Conservation (phyloP, 2,113 vertebrate species). For the Forbesichthys papilliferus region DNA sequence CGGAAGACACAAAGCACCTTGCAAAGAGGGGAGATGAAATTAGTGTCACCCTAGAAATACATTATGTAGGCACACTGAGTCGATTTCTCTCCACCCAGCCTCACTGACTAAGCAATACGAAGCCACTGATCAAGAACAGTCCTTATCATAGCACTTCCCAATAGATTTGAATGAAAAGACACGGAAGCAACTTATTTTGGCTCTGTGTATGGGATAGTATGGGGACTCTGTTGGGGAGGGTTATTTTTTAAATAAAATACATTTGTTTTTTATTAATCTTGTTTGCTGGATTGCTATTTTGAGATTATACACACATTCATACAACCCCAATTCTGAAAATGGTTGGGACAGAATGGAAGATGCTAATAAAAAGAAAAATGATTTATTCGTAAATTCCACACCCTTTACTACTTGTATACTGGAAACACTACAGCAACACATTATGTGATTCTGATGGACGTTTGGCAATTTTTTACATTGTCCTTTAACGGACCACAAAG, state of each 20-base stretch:
- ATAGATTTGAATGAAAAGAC: slow-evolving; percentile 74
- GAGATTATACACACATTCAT: background rate
- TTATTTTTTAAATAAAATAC: slow-evolving; percentile 83
- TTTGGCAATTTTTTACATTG: too few species aligned
- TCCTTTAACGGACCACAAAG: too few species aligned
- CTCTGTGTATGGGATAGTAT: slow-evolving; percentile 79
- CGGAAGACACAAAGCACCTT: slow-evolving; percentile 76
- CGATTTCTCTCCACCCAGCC: slow-evolving; percentile 63
- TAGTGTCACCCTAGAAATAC: slow-evolving; percentile 59
- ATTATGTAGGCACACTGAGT: slow-evolving; percentile 62
- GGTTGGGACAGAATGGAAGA: too few species aligned
- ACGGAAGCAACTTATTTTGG: slow-evolving; percentile 73
- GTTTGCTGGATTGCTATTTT: slow-evolving; percentile 1
- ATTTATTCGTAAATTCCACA: too few species aligned
- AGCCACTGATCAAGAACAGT: slow-evolving; percentile 78
- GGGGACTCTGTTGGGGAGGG: slow-evolving; percentile 75
- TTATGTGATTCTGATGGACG: too few species aligned
- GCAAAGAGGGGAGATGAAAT: slow-evolving; percentile 49
- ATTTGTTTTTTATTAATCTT: slow-evolving; percentile 77
- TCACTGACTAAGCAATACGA: slow-evolving; percentile 80
- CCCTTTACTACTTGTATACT: too few species aligned
- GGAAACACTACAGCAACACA: too few species aligned
- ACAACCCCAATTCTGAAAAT: too few species aligned
- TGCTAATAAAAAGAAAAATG: too few species aligned
- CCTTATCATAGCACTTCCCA: slow-evolving; percentile 80